Evolutionary conservation across 2,888 invertebrate species (phyloP).

Genomic region (Antheraea assamensis): DNA sequence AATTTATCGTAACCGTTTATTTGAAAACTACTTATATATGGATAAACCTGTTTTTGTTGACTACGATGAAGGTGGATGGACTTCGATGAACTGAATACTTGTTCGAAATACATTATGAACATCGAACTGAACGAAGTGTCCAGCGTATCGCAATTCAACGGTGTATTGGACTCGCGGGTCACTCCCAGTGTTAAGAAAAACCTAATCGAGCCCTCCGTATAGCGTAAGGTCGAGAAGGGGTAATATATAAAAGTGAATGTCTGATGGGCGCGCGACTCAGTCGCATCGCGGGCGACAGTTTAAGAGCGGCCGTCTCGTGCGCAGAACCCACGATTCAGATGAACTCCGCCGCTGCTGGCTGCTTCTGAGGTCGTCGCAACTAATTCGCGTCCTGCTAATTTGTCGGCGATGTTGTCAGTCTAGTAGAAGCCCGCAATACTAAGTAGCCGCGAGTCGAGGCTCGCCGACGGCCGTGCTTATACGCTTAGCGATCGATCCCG

Average conservation of each 20-base stretch:
- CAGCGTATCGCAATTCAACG: conserved; percentile 51
- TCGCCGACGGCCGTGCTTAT: not conserved
- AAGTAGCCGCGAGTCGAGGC: not conserved
- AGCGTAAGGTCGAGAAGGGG: conserved; percentile 53
- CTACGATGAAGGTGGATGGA: not conserved
- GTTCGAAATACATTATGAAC: conserved; percentile 34
- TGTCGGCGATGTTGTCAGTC: conserved; percentile 35
- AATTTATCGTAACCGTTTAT: not conserved
- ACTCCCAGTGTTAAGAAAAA: conserved; percentile 54
- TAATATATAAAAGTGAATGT: conserved; percentile 72
- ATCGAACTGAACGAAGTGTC: conserved; percentile 36
- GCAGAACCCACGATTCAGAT: conserved; percentile 40
- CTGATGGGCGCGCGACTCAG: conserved; percentile 66
- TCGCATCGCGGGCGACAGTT: conserved; percentile 59
- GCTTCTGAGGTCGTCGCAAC: conserved; percentile 30
- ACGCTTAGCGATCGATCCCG: not conserved
- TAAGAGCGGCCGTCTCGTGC: conserved; percentile 46
- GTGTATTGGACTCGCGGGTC: conserved; percentile 51
- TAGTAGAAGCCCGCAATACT: not conserved
- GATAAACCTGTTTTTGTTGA: not conserved
- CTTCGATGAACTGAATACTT: not conserved
- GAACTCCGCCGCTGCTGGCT: conserved; percentile 37
- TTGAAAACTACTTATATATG: not conserved
- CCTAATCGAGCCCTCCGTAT: conserved; percentile 39
- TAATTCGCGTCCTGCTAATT: conserved; percentile 37